Conservation (phyloP, 2,113 vertebrate genomes). For the Apodemus speciosus region DNA sequence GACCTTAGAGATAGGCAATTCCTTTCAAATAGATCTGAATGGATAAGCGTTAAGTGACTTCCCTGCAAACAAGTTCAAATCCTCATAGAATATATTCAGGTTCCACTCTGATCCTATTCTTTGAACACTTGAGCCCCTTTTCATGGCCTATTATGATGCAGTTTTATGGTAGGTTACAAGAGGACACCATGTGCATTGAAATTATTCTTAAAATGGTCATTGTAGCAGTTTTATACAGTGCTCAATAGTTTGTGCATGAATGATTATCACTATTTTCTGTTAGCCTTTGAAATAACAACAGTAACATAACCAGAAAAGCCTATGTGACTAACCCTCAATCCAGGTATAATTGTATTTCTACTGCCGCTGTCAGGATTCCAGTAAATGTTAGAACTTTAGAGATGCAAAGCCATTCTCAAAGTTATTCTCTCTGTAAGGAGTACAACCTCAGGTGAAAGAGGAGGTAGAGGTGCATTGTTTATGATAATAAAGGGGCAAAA, state of each 20-base stretch:
- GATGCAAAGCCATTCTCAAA: background rate
- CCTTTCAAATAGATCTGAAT: slow-evolving; percentile 66
- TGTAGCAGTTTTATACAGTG: slow-evolving; percentile 27
- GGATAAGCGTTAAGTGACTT: slow-evolving; percentile 72
- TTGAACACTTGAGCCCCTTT: slow-evolving; percentile 60
- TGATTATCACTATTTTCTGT: slow-evolving; percentile 57
- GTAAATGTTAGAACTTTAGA: slow-evolving; percentile 29
- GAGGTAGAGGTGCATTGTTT: background rate
- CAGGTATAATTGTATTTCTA: background rate
- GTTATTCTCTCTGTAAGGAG: background rate
- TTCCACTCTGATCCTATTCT: slow-evolving; percentile 58
- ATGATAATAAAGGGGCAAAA: background rate
- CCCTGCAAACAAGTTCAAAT: slow-evolving; percentile 50
- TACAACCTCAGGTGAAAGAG: background rate
- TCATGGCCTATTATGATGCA: slow-evolving; percentile 44
- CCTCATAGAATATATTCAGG: slow-evolving; percentile 60
- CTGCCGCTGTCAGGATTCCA: background rate
- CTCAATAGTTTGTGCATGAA: slow-evolving; percentile 17
- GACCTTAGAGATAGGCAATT: slow-evolving; percentile 58
- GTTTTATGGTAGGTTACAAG: slow-evolving; percentile 67
- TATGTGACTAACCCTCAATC: background rate
- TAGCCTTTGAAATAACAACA: background rate
- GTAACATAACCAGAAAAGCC: background rate
- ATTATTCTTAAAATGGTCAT: slow-evolving; percentile 62
- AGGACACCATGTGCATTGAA: slow-evolving; percentile 33